phyloP scores from a whole-genome alignment of 1,140 invertebrate genomes.

The Penaeus indicus region DNA sequence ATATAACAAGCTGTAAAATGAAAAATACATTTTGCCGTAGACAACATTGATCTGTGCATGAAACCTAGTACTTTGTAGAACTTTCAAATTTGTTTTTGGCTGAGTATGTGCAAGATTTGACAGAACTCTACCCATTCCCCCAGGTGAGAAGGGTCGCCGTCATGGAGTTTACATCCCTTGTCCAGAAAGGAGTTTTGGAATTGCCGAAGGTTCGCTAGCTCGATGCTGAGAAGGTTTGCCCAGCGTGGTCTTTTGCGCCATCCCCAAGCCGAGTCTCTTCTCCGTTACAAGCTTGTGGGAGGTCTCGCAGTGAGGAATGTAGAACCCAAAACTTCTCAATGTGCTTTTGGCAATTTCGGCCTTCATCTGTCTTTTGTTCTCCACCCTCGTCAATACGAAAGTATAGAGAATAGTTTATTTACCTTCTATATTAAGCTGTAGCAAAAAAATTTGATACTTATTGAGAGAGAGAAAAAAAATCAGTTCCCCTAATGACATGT shows the following conservation, averaged over 20 bases:
- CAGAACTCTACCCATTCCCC: background rate
- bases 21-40: too few relatives aligned
- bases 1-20: too few relatives aligned
- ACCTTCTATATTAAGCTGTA: conserved; percentile 9
- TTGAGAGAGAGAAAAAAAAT: too few relatives aligned
- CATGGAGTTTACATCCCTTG: conserved; percentile 98
- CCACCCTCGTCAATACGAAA: background rate
- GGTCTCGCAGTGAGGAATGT: conserved; percentile 87
- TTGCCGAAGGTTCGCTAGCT: conserved; percentile 93
- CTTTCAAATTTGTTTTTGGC: too few relatives aligned
- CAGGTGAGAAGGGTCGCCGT: conserved; percentile 75
- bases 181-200: conserved; percentile 97
- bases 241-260: conserved; percentile 98
- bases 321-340: background rate
- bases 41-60: too few relatives aligned
- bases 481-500: background rate
- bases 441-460: background rate
- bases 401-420: background rate
- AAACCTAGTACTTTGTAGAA: too few relatives aligned
- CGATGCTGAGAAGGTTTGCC: conserved; percentile 98
- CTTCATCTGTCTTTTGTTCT: conserved; percentile 33
- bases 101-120: too few relatives aligned
- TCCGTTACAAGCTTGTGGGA: conserved; percentile 98
- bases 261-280: conserved; percentile 98
- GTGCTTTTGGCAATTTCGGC: too few relatives aligned